Evolutionary conservation across 1,140 invertebrate species (phyloP).

Genomic region (Drosophila ironensis): DNA sequence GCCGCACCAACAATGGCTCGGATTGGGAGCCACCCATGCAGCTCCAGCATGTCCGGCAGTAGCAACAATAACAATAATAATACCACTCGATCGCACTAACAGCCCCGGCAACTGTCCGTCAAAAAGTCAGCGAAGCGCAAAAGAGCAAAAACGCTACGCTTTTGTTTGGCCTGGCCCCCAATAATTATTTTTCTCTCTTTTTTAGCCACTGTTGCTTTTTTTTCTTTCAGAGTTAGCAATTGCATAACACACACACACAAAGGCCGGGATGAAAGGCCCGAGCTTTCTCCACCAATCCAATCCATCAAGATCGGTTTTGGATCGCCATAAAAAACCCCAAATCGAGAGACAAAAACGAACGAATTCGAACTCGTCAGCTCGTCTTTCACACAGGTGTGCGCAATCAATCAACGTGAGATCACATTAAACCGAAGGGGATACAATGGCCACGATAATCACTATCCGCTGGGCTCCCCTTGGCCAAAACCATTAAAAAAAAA

Average conservation of each 20-base stretch:
- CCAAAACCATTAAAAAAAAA: too few species aligned
- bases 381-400: conserved; percentile 74
- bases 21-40: conserved; percentile 63
- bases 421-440: conserved; percentile 70
- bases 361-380: conserved; percentile 51
- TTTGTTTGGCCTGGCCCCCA: conserved; percentile 32
- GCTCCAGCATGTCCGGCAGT: conserved; percentile 62
- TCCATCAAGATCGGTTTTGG: conserved; percentile 52
- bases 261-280: conserved; percentile 37
- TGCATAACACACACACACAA: conserved; percentile 44
- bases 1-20: conserved; percentile 46
- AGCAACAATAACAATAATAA: conserved; percentile 15
- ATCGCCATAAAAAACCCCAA: conserved; percentile 14
- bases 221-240: conserved; percentile 21
- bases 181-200: conserved; percentile 29
- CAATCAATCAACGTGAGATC: conserved; percentile 79
- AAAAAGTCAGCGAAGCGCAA: conserved; percentile 67
- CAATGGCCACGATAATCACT: conserved; percentile 76
- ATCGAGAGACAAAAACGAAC: conserved; percentile 18
- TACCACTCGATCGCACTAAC: conserved; percentile 20
- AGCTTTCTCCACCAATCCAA: conserved; percentile 37
- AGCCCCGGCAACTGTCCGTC: conserved; percentile 52
- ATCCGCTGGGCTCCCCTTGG: conserved; percentile 15
- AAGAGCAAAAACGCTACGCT: conserved; percentile 32
- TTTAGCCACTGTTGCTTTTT: background rate